Conservation (phyloP, 2,113 vertebrate genomes). For the Colius striatus region DNA sequence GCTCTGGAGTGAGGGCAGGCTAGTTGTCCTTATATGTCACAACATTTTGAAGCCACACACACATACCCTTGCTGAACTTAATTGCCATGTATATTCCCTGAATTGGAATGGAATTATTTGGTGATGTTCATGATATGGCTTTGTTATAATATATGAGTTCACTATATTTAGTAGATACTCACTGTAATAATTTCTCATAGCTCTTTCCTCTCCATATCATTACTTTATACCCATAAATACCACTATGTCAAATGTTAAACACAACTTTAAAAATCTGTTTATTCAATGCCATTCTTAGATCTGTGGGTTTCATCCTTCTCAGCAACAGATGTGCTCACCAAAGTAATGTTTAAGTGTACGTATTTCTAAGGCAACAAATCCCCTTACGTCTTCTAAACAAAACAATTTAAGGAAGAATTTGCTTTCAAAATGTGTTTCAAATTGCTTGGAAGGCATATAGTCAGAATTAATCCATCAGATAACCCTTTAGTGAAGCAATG, state of each 20-base stretch:
- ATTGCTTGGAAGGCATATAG: background rate
- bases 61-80: background rate
- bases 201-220: background rate
- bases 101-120: background rate
- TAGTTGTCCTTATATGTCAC: background rate
- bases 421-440: background rate
- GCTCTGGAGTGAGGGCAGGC: background rate
- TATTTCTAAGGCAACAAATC: background rate
- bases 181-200: background rate
- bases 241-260: background rate
- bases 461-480: background rate
- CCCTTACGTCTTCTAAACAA: background rate
- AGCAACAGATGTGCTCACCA: background rate
- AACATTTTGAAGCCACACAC: background rate
- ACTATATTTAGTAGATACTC: background rate
- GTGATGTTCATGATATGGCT: background rate
- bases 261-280: background rate
- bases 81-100: background rate
- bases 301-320: background rate
- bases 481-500: background rate
- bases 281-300: background rate
- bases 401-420: background rate
- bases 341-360: background rate
- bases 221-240: background rate
- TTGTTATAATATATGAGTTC: background rate